These are phyloP conservation scores for Globodera rostochiensis DNA, from an alignment of 1,140 invertebrate genomes.

Conservation along the genomic window DNA sequence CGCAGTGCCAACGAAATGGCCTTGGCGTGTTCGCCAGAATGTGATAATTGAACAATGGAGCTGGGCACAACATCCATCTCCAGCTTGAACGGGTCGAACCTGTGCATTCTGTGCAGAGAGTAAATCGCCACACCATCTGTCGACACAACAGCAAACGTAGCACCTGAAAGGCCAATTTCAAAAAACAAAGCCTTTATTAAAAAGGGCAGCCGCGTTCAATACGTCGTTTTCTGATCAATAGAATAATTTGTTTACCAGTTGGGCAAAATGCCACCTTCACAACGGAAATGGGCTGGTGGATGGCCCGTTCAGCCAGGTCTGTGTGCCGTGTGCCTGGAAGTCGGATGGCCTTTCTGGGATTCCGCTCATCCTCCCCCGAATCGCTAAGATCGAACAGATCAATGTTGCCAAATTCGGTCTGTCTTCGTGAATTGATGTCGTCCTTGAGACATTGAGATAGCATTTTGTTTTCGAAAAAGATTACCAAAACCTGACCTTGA, in stretches of 20 bases:
- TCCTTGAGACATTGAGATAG: constrained; percentile 32
- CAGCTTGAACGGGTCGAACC: constrained; percentile 48
- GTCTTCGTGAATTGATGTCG: constrained; percentile 44
- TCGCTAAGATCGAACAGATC: constrained; percentile 46
- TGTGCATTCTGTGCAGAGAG: constrained; percentile 37
- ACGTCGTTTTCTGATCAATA: background rate
- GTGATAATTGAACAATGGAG: constrained; percentile 26
- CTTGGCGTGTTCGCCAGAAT: constrained; percentile 38
- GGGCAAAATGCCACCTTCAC: constrained; percentile 44
- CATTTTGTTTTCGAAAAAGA: constrained; percentile 20
- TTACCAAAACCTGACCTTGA: constrained; percentile 34
- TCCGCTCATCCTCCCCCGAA: constrained; percentile 37
- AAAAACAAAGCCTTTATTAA: too few relatives aligned
- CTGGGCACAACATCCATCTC: constrained; percentile 35
- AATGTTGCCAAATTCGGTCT: constrained; percentile 51
- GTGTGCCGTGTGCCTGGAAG: constrained; percentile 43
- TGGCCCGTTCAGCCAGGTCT: constrained; percentile 44
- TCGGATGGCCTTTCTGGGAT: constrained; percentile 26
- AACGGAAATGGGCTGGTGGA: constrained; percentile 36
- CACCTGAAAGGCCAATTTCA: constrained; percentile 24
- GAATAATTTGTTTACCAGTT: constrained; percentile 29
- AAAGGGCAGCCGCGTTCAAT: too few relatives aligned
- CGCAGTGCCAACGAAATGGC: constrained; percentile 43
- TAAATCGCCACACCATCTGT: constrained; percentile 52
- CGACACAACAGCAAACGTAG: constrained; percentile 48